These are phyloP conservation scores for Spea multiplicata DNA, from an alignment of 2,113 vertebrate genomes.

Conservation along the genomic window DNA sequence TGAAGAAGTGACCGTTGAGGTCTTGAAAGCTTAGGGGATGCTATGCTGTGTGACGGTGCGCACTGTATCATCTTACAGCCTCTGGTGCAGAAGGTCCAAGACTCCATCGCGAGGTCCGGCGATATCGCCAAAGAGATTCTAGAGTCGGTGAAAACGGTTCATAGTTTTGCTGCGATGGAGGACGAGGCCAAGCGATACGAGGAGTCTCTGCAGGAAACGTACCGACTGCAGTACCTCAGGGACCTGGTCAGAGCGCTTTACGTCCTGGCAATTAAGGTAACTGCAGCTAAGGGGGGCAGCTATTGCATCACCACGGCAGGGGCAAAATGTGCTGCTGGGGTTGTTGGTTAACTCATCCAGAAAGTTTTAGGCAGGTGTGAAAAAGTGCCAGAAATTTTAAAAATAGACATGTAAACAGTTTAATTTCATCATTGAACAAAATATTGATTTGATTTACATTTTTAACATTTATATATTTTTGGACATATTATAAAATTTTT, in stretches of 20 bases:
- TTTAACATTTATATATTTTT: too few relatives aligned
- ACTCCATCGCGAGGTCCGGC: slow-evolving; percentile 64
- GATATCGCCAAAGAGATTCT: slow-evolving; percentile 70
- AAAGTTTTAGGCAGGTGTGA: too few relatives aligned
- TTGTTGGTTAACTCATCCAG: background rate
- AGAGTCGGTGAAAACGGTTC: slow-evolving; percentile 67
- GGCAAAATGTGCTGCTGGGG: background rate
- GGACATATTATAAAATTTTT: too few relatives aligned
- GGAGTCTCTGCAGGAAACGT: slow-evolving; percentile 58
- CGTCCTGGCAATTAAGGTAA: slow-evolving; percentile 65
- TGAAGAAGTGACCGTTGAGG: too few relatives aligned
- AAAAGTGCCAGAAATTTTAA: too few relatives aligned
- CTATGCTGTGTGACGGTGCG: background rate
- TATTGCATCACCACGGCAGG: background rate
- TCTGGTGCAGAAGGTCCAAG: slow-evolving; percentile 65
- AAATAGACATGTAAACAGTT: too few relatives aligned
- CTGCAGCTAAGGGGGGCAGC: background rate
- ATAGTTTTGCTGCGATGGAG: slow-evolving; percentile 71
- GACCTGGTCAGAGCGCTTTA: slow-evolving; percentile 56
- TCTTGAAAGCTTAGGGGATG: background rate
- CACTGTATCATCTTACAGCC: slow-evolving; percentile 46
- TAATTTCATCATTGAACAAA: too few relatives aligned
- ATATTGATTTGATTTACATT: too few relatives aligned
- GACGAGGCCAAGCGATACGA: slow-evolving; percentile 66
- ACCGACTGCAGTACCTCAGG: slow-evolving; percentile 56